A percentile compares a stretch with the other conserved stretches of the same genome.
Conservation (phyloP, 2,797 vertebrate species). For the Amblyraja radiata region DNA sequence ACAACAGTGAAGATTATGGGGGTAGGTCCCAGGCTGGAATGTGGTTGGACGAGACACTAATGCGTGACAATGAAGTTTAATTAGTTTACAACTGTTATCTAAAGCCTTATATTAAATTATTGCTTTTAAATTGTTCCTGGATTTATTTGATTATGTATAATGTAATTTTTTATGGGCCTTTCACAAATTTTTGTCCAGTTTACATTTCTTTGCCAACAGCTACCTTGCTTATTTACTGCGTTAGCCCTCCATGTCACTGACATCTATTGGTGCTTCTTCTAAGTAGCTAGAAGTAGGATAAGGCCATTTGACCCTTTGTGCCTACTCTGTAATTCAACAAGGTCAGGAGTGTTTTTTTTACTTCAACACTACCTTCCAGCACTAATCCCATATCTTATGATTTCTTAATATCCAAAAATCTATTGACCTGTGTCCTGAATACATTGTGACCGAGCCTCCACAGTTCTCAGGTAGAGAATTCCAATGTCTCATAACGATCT, state of each 20-base stretch:
- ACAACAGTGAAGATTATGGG: not conserved
- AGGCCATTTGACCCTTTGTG: too few species aligned
- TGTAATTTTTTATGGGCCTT: not conserved
- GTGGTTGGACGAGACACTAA: not conserved
- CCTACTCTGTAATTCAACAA: too few species aligned
- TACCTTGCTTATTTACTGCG: not conserved
- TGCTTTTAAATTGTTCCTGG: not conserved
- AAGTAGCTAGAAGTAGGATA: too few species aligned
- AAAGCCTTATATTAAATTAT: constrained; percentile 10
- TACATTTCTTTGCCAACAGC: not conserved
- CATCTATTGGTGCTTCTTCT: too few species aligned
- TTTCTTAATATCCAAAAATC: too few species aligned
- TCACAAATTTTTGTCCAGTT: not conserved
- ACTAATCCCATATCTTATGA: too few species aligned
- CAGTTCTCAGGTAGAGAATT: too few species aligned
- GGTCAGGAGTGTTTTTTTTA: too few species aligned
- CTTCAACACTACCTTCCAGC: too few species aligned
- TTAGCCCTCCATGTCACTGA: not conserved
- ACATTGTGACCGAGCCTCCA: too few species aligned
- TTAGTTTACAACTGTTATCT: constrained; percentile 9
- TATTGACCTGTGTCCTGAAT: too few species aligned
- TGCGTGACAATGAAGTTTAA: not conserved
- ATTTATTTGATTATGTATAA: not conserved
- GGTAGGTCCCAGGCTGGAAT: not conserved
- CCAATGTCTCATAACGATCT: too few species aligned